These are phyloP conservation scores for Prunella himalayana DNA, from an alignment of 2,113 vertebrate species.

Conservation along the genomic window DNA sequence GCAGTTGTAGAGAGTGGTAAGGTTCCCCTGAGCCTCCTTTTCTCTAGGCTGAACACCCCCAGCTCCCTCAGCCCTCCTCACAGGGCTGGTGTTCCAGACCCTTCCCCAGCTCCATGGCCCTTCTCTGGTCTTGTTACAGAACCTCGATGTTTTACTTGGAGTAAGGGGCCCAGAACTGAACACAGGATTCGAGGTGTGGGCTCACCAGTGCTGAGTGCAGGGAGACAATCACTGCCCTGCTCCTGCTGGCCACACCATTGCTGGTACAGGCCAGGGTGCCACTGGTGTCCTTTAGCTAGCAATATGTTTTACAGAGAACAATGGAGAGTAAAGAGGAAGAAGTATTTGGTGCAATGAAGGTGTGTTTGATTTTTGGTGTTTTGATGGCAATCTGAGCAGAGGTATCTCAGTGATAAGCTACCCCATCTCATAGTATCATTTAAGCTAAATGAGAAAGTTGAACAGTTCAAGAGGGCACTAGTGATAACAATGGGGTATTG, in stretches of 20 bases:
- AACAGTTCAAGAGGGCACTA: not conserved
- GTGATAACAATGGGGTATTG: not conserved
- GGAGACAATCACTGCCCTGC: not conserved
- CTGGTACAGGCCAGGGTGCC: not conserved
- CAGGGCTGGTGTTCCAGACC: not conserved
- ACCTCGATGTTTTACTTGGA: not conserved
- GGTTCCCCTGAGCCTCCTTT: not conserved
- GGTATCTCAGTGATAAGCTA: not conserved
- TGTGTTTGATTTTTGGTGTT: not conserved
- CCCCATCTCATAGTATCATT: not conserved
- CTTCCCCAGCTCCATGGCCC: not conserved
- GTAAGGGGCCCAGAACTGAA: rapidly evolving
- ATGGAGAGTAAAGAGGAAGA: too few relatives aligned
- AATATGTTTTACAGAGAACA: not conserved
- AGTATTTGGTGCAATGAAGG: not conserved
- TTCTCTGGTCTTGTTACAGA: not conserved
- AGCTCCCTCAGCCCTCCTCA: not conserved
- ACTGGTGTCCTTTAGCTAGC: too few relatives aligned
- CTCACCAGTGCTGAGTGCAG: not conserved
- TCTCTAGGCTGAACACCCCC: not conserved
- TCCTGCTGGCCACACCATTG: not conserved
- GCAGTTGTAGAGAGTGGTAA: not conserved
- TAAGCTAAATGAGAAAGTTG: not conserved
- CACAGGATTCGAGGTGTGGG: rapidly evolving
- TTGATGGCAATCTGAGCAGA: not conserved